Base-by-base conservation (phyloP, 2,888 invertebrate species). In the Metalampra italica region DNA sequence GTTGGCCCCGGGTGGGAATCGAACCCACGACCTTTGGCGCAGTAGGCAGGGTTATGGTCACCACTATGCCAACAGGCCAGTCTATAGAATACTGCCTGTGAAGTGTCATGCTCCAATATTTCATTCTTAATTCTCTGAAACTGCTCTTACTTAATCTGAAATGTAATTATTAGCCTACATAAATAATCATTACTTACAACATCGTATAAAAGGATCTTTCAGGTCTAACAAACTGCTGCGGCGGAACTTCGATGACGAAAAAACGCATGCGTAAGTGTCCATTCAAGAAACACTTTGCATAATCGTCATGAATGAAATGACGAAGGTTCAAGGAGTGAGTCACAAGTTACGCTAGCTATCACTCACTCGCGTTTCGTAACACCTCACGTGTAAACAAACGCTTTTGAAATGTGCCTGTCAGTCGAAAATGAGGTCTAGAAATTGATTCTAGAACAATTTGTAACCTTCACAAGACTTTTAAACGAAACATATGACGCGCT, bases 221-320 rank as follows among this genome's bases (percentile, higher is more conserved):
- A 38, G 12, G n/a, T 13, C 13, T 1, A 9, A 9, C 7, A n/a
- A 13, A n/a, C 38, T 4, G 1, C 13, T 4, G 3, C 13, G 2
- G 7, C 13, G 38, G 38, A 38, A n/a, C 7, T 4, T 11, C 38
- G 38, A n/a, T 11, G 13, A 13, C 13, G n/a, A 36, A 36, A 36
- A 29, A 42, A 42, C 40, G 32, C 14, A n/a, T n/a, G n/a, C 42
- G 42, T 13, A 12, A 15, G n/a, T 38, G 15, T 38, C 41, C 49
- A 45, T 49, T 49, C 45, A 49, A 45, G 32, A 48, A 47, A 45
- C 12, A 3, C 9, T 45, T 49, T 49, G 40, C 45, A 41, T 49
- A 49, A 49, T 29, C 44, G 32, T 36, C 22, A 41, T 49, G 49
- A 49, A 49, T 52, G 52, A 48, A 51, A 45, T 39, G 34, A 44